These are phyloP conservation scores for Microhierax caerulescens DNA, from an alignment of 2,797 vertebrate genomes.

Conservation along the genomic window DNA sequence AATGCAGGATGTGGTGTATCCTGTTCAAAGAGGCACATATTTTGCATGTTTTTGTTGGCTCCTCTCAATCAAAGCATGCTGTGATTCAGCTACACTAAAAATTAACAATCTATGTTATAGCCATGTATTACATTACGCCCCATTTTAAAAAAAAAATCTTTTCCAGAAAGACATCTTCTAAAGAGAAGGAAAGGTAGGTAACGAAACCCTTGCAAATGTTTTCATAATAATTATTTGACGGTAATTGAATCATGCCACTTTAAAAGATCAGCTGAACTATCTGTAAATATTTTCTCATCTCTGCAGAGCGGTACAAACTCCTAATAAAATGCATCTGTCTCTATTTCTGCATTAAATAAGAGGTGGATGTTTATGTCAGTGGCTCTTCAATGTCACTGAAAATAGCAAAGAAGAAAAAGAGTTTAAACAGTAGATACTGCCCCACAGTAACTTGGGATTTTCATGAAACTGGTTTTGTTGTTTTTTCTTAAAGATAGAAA, in stretches of 20 bases:
- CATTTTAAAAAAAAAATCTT: not conserved
- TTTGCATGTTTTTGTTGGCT: conserved; percentile 80
- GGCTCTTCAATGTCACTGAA: not conserved
- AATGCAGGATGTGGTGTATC: conserved; percentile 80
- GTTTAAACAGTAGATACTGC: not conserved
- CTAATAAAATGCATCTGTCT: conserved; percentile 25
- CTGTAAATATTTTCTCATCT: conserved; percentile 59
- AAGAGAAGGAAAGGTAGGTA: conserved; percentile 23
- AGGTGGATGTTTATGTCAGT: not conserved
- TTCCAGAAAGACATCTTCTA: conserved; percentile 42
- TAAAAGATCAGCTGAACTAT: conserved; percentile 47
- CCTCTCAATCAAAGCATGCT: conserved; percentile 69
- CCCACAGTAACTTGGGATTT: not conserved
- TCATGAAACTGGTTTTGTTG: not conserved
- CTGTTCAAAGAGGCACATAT: conserved; percentile 76
- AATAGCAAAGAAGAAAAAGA: not conserved
- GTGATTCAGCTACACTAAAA: conserved; percentile 72
- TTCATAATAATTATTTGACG: not conserved
- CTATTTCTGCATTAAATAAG: not conserved
- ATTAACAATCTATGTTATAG: conserved; percentile 71
- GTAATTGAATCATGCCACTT: conserved; percentile 34
- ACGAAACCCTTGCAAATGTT: conserved; percentile 34
- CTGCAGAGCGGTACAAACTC: not conserved
- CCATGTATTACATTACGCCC: conserved; percentile 58
- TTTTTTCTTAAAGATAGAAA: not conserved